These are phyloP conservation scores for Staurois parvus DNA, from an alignment of 2,797 vertebrate species.

Conservation along the genomic window DNA sequence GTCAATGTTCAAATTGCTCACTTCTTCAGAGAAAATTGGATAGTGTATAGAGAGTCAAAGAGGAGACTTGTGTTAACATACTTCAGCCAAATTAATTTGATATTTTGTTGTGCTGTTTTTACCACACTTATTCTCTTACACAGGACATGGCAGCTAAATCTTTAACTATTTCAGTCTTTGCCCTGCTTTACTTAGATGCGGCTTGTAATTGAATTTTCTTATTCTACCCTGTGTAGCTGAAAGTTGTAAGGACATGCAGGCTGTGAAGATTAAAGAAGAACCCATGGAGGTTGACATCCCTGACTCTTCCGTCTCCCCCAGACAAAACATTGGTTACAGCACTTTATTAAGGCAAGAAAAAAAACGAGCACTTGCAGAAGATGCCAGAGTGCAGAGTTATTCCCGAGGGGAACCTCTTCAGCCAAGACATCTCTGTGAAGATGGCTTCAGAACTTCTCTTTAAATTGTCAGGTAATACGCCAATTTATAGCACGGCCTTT, in stretches of 20 bases:
- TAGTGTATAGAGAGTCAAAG: not conserved
- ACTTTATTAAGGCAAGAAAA: constrained; percentile 91
- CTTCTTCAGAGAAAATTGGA: not conserved
- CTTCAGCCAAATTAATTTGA: not conserved
- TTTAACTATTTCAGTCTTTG: constrained; percentile 16
- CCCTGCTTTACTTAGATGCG: constrained; percentile 55
- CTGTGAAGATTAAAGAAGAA: constrained; percentile 91
- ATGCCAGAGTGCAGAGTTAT: constrained; percentile 86
- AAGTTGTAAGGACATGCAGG: constrained; percentile 93
- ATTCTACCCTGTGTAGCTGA: constrained; percentile 76
- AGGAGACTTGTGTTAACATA: not conserved
- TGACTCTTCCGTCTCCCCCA: constrained; percentile 78
- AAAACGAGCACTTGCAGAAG: constrained; percentile 85
- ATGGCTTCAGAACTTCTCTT: constrained; percentile 99
- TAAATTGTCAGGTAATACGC: constrained; percentile 90
- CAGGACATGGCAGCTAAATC: not conserved
- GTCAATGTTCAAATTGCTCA: not conserved
- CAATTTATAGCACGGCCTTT: not conserved
- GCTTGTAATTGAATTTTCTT: constrained; percentile 49
- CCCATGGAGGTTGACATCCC: constrained; percentile 97
- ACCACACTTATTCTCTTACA: not conserved
- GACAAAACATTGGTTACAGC: constrained; percentile 85
- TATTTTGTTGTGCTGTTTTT: not conserved
- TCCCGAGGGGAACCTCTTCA: constrained; percentile 95
- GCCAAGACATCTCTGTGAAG: constrained; percentile 99